Conservation (phyloP, 2,113 vertebrate genomes). For the Dipodomys spectabilis region DNA sequence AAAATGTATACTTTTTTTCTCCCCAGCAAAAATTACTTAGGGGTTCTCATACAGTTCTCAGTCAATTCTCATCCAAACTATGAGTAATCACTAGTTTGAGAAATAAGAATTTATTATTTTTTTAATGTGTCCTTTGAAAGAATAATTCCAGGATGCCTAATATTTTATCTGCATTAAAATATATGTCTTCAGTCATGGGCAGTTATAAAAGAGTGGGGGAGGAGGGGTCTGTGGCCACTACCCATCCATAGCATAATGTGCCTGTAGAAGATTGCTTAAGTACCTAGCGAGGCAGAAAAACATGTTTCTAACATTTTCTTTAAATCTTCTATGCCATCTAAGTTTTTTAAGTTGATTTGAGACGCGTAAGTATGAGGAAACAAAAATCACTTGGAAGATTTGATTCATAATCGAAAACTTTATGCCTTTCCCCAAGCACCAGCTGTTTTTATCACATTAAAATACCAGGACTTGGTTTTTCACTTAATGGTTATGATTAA, state of each 20-base stretch:
- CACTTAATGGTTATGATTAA: slow-evolving; percentile 59
- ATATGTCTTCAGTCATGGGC: background rate
- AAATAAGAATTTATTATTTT: slow-evolving; percentile 29
- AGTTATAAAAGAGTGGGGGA: background rate
- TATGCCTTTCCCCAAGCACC: slow-evolving; percentile 6
- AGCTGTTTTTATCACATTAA: slow-evolving; percentile 54
- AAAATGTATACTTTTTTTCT: slow-evolving; percentile 24
- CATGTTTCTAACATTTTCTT: slow-evolving; percentile 39
- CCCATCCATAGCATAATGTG: background rate
- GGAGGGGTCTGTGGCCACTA: background rate
- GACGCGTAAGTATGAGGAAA: slow-evolving; percentile 30
- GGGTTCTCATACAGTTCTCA: background rate
- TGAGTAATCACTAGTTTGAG: slow-evolving; percentile 21
- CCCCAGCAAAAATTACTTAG: slow-evolving; percentile 22
- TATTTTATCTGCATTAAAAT: slow-evolving; percentile 14
- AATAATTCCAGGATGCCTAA: slow-evolving; percentile 28
- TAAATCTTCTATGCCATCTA: background rate
- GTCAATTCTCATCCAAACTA: slow-evolving; percentile 32
- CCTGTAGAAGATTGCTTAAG: background rate
- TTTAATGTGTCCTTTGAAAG: slow-evolving; percentile 52
- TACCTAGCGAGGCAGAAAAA: slow-evolving; percentile 20
- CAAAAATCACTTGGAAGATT: slow-evolving; percentile 44
- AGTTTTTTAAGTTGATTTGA: background rate
- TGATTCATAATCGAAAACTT: slow-evolving; percentile 27
- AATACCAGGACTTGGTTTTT: slow-evolving; percentile 1